Evolutionary conservation across 2,797 vertebrate species (phyloP).

Genomic region (Caiman crocodilus): DNA sequence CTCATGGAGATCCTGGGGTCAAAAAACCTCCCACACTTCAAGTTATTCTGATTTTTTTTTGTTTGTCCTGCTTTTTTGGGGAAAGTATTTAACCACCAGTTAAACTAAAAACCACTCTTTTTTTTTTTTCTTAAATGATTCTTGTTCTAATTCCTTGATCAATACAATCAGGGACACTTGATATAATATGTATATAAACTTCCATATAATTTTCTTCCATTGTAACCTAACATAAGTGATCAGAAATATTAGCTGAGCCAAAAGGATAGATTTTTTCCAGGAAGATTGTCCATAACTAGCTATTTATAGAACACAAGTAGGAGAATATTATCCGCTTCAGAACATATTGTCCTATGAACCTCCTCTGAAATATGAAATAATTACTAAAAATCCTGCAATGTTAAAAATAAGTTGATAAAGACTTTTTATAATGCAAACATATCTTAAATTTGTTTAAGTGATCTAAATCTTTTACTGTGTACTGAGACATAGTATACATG

Average conservation of each 20-base stretch:
- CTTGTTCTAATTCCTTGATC: neutral
- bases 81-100: too few species aligned
- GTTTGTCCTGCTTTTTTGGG: too few species aligned
- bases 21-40: too few species aligned
- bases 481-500: neutral
- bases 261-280: neutral
- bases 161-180: neutral
- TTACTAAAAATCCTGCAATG: accelerated
- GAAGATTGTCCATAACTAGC: neutral
- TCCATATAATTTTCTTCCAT: neutral
- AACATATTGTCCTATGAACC: neutral
- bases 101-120: too few species aligned
- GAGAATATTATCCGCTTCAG: neutral
- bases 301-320: neutral
- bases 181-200: neutral
- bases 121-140: neutral
- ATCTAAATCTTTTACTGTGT: neutral
- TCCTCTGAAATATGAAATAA: neutral
- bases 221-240: neutral
- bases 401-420: neutral
- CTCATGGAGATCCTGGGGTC: too few species aligned
- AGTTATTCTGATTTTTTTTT: too few species aligned
- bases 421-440: neutral
- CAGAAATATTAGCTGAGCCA: neutral
- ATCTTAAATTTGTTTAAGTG: neutral